Conservation (phyloP, 2,888 invertebrate genomes). For the Leptogaster cylindrica region DNA sequence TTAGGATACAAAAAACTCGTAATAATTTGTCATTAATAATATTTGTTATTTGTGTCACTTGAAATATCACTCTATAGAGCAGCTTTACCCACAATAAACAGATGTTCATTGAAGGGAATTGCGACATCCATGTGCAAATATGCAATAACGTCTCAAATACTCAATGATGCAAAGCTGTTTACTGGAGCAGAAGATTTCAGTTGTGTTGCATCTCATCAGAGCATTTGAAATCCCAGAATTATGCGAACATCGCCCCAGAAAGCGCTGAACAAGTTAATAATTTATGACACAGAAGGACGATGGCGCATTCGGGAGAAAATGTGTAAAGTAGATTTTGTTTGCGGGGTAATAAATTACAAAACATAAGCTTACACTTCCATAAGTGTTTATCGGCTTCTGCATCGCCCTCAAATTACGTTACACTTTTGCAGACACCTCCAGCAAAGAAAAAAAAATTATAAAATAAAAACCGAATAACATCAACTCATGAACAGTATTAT, state of each 20-base stretch:
- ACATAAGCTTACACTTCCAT: slow-evolving; percentile 4
- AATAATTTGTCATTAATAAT: no score
- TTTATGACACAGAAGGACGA: slow-evolving; percentile 26
- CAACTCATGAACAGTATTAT: not conserved
- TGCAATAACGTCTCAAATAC: no score
- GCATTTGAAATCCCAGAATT: slow-evolving; percentile 18
- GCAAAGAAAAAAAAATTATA: no score
- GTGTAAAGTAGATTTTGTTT: slow-evolving; percentile 2
- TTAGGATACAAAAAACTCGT: no score
- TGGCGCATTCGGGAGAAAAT: not conserved
- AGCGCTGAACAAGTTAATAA: slow-evolving; percentile 18
- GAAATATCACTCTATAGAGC: no score
- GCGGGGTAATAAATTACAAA: slow-evolving; percentile 21
- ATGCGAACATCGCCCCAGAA: slow-evolving; percentile 15
- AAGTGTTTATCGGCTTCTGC: slow-evolving; percentile 17
- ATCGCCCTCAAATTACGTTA: not conserved
- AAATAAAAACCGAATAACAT: slow-evolving; percentile 18
- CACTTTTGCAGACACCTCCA: no score
- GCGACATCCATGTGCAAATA: not conserved
- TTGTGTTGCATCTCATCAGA: slow-evolving; percentile 16
- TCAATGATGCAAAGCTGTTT: slow-evolving; percentile 3
- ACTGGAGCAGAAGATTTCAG: not conserved
- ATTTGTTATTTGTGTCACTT: no score
- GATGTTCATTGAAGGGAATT: not conserved
- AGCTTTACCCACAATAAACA: no score